Percentiles rank a stretch among this genome's conserved stretches.
These are phyloP conservation scores for Glossophaga mutica DNA, from an alignment of 2,797 vertebrate species.

Conservation along the genomic window DNA sequence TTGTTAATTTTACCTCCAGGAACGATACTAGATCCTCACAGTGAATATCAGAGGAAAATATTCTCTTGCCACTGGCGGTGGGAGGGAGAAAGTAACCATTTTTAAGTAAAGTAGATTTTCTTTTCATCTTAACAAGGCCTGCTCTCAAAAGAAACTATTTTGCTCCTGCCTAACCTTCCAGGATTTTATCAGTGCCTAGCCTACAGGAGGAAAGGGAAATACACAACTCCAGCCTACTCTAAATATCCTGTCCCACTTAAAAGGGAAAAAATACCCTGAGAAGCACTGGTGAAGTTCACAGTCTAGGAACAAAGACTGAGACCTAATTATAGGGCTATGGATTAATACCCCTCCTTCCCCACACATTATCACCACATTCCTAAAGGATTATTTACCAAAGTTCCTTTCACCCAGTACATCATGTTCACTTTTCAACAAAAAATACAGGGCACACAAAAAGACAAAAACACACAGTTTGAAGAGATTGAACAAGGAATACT, in stretches of 20 bases:
- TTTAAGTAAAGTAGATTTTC: neutral
- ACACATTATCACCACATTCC: neutral
- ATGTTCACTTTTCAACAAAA: neutral
- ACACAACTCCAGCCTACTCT: neutral
- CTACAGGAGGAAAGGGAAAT: neutral
- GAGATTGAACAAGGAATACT: neutral
- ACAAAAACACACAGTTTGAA: neutral
- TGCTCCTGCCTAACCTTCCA: neutral
- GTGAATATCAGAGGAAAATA: neutral
- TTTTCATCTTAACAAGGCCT: neutral
- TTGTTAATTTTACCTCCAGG: neutral
- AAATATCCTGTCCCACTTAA: neutral
- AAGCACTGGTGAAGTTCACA: neutral
- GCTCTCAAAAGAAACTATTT: neutral
- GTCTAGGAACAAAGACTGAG: neutral
- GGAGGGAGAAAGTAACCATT: neutral
- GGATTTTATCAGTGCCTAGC: neutral
- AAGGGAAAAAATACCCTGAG: neutral
- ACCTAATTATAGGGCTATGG: neutral
- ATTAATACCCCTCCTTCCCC: neutral
- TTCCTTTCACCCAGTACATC: neutral
- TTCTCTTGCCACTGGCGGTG: neutral
- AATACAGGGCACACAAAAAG: neutral
- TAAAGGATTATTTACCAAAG: neutral
- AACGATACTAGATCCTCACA: neutral